These are phyloP conservation scores for Lepus oiostolus DNA, from an alignment of 2,797 vertebrate species.

Conservation along the genomic window DNA sequence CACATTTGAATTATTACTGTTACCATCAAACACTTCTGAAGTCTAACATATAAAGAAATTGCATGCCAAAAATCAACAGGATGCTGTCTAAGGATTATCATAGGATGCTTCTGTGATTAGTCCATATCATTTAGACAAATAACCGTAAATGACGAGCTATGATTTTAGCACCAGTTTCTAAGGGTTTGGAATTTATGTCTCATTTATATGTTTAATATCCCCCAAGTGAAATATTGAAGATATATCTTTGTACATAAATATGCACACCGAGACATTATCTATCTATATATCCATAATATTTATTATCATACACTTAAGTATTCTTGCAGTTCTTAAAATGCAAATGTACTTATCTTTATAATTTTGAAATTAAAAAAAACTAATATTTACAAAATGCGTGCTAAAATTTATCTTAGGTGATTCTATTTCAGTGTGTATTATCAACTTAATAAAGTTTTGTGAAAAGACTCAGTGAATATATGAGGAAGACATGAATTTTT, in stretches of 20 bases:
- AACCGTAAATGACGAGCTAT: constrained; percentile 17
- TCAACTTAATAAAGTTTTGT: constrained; percentile 3
- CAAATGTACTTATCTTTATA: not conserved
- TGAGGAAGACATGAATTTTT: not conserved
- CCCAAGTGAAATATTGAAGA: constrained; percentile 1
- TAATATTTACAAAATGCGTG: constrained; percentile 15
- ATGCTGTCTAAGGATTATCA: not conserved
- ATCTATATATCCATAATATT: not conserved
- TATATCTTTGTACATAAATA: not conserved
- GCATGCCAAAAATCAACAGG: not conserved
- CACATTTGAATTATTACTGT: constrained; percentile 13
- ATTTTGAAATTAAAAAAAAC: constrained; percentile 48
- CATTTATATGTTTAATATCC: not conserved
- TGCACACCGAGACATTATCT: not conserved
- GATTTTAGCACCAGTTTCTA: constrained; percentile 26
- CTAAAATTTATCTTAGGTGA: not conserved
- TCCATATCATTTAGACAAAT: constrained; percentile 43
- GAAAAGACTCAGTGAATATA: not conserved
- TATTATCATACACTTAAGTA: not conserved
- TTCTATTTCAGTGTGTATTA: not conserved
- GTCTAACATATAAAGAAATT: constrained; percentile 6
- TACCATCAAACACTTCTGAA: not conserved
- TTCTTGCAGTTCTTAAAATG: not conserved
- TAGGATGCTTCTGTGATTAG: not conserved
- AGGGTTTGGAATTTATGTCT: not conserved